Base-by-base conservation (phyloP, 2,113 vertebrate species). In the Leiothrix lutea region DNA sequence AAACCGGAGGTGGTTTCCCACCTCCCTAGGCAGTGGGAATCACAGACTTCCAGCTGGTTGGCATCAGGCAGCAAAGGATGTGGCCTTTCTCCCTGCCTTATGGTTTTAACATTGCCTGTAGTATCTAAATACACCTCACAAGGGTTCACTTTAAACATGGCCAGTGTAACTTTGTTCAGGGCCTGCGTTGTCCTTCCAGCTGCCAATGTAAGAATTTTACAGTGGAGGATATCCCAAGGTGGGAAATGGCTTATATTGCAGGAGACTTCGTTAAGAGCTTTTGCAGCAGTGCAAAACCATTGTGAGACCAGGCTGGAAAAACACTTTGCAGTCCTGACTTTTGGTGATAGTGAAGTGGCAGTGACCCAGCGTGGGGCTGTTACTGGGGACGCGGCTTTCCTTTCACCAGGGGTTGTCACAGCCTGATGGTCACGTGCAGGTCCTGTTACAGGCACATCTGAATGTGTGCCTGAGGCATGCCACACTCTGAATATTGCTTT, bases 31-130 rank as follows among this genome's bases (percentile, higher is more conserved):
- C 74, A 82, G 70, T 0, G 0, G 82, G 74, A 85, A 42, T 72
- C 71, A 79, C 31, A 64, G 44, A 18, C 31, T 94, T 82, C 79
- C 87, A 60, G 81, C 44, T 77, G 57, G n/a, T 8, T 94, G 66
- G 53, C 66, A 85, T 72, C 45, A 82, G 74, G 36, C 29, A 75
- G 28, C 35, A 71, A 86, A 90, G 20, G 69, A 60, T 5, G 5
- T 17, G 26, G 56, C 29, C 45, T 54, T 35, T 47, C 42, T 90
- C 60, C 35, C 22, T 78, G 31, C 47, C 61, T 78, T 60, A 48
- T 13, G 24, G 3, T 92, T 92, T 84, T 29, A 80, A 17, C 18
- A 45, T 19, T 78, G 33, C 44, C 40, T 71, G 10, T 31, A 25
- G 8, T 15, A 56, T 31, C 36, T 54, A 36, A 44, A 48, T 56